A percentile compares a stretch with the other conserved stretches of the same genome.
Evolutionary conservation across 2,113 vertebrate genomes (phyloP).

Genomic region (Nibea coibor): DNA sequence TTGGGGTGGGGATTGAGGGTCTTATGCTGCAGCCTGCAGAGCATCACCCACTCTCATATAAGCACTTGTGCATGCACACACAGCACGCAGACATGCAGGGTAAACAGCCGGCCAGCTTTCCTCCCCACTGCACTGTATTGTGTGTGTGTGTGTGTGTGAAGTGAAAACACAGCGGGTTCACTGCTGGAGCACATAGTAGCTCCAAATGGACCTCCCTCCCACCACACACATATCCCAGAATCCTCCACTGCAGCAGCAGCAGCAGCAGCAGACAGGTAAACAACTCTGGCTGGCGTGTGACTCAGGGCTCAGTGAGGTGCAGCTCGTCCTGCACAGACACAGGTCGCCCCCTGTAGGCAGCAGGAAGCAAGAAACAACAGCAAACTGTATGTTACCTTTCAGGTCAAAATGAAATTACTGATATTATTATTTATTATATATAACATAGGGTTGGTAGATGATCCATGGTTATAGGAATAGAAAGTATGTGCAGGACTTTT

Average conservation of each 20-base stretch:
- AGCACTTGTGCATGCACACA: constrained; percentile 29
- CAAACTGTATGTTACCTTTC: constrained; percentile 16
- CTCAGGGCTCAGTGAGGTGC: constrained; percentile 38
- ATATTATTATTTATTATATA: too few relatives aligned
- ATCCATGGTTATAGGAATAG: too few relatives aligned
- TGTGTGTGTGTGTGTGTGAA: constrained; percentile 23
- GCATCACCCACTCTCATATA: not conserved
- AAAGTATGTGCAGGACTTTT: too few relatives aligned
- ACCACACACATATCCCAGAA: constrained; percentile 53
- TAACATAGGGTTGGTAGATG: too few relatives aligned
- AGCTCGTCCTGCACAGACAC: not conserved
- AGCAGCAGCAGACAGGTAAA: constrained; percentile 74
- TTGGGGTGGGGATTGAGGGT: not conserved
- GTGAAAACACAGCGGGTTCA: constrained; percentile 49
- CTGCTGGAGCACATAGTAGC: constrained; percentile 27
- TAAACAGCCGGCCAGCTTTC: constrained; percentile 10
- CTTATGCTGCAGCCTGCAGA: constrained; percentile 18
- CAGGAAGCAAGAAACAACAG: constrained; percentile 15
- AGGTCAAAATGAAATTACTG: too few relatives aligned
- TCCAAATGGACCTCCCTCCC: constrained; percentile 3
- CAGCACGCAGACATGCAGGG: not conserved
- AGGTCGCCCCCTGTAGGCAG: constrained; percentile 39
- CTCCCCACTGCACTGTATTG: constrained; percentile 6
- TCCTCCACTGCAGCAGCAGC: constrained; percentile 64
- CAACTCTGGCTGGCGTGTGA: constrained; percentile 69